Evolutionary conservation across 2,113 vertebrate genomes (phyloP), one percentile per base, ranked within the genome.

Genomic region (Pogonocichla stellata): DNA sequence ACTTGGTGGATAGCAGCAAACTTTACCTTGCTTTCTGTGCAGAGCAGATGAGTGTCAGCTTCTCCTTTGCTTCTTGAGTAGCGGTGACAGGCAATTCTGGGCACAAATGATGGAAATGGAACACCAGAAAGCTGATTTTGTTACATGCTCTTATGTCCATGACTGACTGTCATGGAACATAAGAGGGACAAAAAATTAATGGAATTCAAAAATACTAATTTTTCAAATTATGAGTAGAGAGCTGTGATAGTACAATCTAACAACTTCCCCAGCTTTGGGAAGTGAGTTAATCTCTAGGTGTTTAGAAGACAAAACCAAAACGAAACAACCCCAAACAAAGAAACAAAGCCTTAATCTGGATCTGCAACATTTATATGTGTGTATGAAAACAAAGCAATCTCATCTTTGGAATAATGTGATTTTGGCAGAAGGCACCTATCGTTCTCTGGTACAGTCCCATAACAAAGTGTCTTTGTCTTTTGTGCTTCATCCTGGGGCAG

Each of bases 221-320:
- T 70, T 66, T 88, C 9, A 31, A n/a, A 31, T 28, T 31, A 12
- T 53, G 33, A 60, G 28, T n/a, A 48, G 62, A 36, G 19, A 40
- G 10, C 15, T 40, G 3, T 19, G 48, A 6, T 60, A 64, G 48
- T 31, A 48, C 29, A 69, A n/a, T 40, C 0, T 0, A 80, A 54
- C 8, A n/a, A 8, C 28, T 70, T 80, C 14, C 64, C 10, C 48
- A 67, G 3, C 15, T 65, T 88, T 29, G 28, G 23, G 7, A 60
- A 60, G 7, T 57, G 54, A 57, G 53, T 77, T 51, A 33, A 54
- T 40, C 11, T 72, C 12, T n/a, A 31, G 15, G 19, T 72, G 7
- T 45, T 95, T 19, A 81, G 56, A 61, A 70, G 34, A 8, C 31
- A 36, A 25, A 51, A 66, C 11, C 26, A 23, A 19, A 23, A 34